Evolutionary conservation across 1,140 invertebrate species (phyloP).

Genomic region (Aphelenchoides fujianensis): DNA sequence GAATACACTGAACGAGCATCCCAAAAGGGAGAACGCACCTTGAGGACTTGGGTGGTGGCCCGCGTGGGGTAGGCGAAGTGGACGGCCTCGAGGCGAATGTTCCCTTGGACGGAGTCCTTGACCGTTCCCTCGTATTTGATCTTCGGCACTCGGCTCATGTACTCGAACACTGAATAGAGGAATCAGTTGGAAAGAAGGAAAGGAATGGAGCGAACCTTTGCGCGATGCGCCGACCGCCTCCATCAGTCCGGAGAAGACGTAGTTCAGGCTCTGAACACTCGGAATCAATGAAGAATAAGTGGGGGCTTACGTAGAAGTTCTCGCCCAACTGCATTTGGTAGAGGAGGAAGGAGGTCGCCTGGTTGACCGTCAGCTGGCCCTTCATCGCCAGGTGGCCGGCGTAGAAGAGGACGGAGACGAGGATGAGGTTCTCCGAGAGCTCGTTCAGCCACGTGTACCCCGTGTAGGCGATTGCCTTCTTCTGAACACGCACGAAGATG

Average conservation of each 20-base stretch:
- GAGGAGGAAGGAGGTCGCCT: conserved; percentile 47
- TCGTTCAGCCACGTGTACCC: conserved; percentile 53
- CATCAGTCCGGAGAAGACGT: conserved; percentile 58
- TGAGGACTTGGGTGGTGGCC: conserved; percentile 68
- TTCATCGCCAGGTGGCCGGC: conserved; percentile 50
- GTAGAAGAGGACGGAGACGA: conserved; percentile 49
- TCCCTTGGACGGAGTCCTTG: conserved; percentile 34
- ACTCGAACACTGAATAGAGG: conserved; percentile 60
- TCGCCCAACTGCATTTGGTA: conserved; percentile 57
- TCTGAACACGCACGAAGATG: neutral
- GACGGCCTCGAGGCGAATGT: conserved; percentile 63
- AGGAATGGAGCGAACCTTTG: conserved; percentile 34
- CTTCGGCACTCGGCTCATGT: conserved; percentile 61
- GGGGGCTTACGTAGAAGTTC: conserved; percentile 40
- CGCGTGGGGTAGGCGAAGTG: conserved; percentile 65
- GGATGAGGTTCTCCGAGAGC: conserved; percentile 43
- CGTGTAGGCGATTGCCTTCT: conserved; percentile 47
- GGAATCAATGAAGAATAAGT: neutral
- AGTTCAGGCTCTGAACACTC: conserved; percentile 33
- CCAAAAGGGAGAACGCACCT: conserved; percentile 40
- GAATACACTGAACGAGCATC: neutral
- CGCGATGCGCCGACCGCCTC: conserved; percentile 63
- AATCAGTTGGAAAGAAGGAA: neutral
- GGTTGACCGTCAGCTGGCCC: conserved; percentile 31
- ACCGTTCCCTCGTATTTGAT: conserved; percentile 43